Percentiles rank a stretch among this genome's conserved stretches.
These are phyloP conservation scores for Eptatretus burgeri DNA, from an alignment of 2,113 vertebrate genomes.

Conservation along the genomic window DNA sequence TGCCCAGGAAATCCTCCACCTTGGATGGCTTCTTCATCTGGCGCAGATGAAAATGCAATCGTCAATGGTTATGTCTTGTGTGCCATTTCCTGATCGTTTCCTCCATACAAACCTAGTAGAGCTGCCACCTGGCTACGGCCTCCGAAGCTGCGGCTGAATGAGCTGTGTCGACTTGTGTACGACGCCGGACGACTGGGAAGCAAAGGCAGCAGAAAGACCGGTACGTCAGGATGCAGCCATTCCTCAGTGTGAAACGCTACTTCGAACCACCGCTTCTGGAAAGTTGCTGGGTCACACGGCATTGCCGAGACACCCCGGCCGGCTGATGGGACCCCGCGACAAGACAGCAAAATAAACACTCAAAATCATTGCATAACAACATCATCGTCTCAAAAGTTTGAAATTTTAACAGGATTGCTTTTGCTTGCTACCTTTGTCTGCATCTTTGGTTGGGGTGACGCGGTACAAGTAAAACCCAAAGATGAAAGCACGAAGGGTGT, in stretches of 20 bases:
- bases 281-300: slow-evolving; percentile 55
- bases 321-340: background rate
- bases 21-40: background rate
- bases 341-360: background rate
- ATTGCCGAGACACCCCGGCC: slow-evolving; percentile 21
- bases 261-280: slow-evolving; percentile 95
- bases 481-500: slow-evolving; percentile 61
- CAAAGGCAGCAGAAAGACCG: slow-evolving; percentile 66
- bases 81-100: slow-evolving; percentile 13
- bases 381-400: background rate
- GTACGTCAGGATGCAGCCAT: slow-evolving; percentile 49
- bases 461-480: slow-evolving; percentile 95
- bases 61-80: slow-evolving; percentile 9
- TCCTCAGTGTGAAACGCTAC: slow-evolving; percentile 75
- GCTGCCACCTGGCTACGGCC: slow-evolving; percentile 92
- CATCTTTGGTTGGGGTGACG: slow-evolving; percentile 46
- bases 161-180: slow-evolving; percentile 95
- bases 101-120: slow-evolving; percentile 45
- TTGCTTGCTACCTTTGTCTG: slow-evolving; percentile 23
- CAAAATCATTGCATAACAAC: background rate
- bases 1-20: background rate
- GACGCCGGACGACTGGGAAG: slow-evolving; percentile 80
- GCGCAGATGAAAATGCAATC: background rate
- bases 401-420: no score
- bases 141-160: slow-evolving; percentile 98